phyloP scores from a whole-genome alignment of 2,888 invertebrate species.

The Electrophaes corylata region DNA sequence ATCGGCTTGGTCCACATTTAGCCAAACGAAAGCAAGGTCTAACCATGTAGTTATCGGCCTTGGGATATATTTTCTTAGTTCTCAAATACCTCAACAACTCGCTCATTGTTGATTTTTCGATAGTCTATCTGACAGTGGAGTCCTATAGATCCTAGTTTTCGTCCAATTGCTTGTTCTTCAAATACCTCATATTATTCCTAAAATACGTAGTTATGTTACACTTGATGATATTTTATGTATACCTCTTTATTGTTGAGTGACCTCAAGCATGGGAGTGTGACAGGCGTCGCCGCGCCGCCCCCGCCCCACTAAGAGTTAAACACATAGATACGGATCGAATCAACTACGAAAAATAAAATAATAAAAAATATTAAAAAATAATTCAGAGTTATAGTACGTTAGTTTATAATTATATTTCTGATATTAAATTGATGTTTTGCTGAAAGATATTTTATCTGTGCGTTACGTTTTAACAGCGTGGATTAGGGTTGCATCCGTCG shows the following conservation, averaged over 20 bases:
- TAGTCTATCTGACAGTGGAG: conserved; percentile 23
- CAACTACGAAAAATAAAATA: conserved; percentile 66
- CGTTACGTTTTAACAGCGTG: conserved; percentile 70
- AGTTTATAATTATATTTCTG: conserved; percentile 82
- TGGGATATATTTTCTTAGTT: conserved; percentile 1
- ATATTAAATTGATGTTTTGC: conserved; percentile 82
- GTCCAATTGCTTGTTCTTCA: conserved; percentile 3
- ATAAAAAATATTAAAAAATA: conserved; percentile 53
- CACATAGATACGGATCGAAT: conserved; percentile 71
- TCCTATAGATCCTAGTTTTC: conserved; percentile 16
- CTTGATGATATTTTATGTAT: too few species aligned
- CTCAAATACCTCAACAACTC: conserved; percentile 25
- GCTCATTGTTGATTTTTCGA: conserved; percentile 25
- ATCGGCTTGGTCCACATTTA: background rate
- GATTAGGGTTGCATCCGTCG: conserved; percentile 51
- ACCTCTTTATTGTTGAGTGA: conserved; percentile 7
- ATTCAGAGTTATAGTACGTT: conserved; percentile 76
- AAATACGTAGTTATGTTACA: conserved; percentile 9
- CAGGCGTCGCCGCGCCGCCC: conserved; percentile 58
- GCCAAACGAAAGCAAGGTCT: background rate
- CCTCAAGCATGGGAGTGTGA: conserved; percentile 37
- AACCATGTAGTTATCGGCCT: background rate
- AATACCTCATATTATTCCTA: conserved; percentile 10
- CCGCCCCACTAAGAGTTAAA: conserved; percentile 61
- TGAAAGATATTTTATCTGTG: conserved; percentile 80